phyloP scores from a whole-genome alignment of 1,140 invertebrate species.

The Drosophila repletoides region DNA sequence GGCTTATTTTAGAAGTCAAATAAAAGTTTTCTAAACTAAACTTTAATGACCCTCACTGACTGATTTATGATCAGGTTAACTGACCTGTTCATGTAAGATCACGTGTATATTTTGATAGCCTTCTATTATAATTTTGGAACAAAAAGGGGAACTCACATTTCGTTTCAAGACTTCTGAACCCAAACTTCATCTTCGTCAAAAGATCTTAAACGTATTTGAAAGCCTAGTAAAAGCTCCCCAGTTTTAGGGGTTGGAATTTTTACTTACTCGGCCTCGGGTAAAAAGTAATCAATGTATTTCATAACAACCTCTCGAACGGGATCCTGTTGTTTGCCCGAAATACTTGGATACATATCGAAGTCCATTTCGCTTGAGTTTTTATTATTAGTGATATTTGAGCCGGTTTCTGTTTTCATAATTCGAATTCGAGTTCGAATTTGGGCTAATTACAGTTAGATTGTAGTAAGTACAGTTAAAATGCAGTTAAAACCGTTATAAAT shows the following conservation, averaged over 20 bases:
- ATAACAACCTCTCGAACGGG: conserved; percentile 86
- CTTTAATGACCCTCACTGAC: too few relatives aligned
- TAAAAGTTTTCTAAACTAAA: too few relatives aligned
- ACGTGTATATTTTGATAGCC: not conserved
- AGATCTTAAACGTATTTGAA: too few relatives aligned
- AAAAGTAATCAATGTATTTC: conserved; percentile 87
- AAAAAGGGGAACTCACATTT: too few relatives aligned
- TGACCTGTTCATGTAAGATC: too few relatives aligned
- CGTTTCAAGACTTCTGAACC: too few relatives aligned
- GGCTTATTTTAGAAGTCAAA: too few relatives aligned
- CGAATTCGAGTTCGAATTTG: too few relatives aligned
- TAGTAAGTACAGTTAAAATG: conserved; percentile 15
- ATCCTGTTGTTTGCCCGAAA: conserved; percentile 86
- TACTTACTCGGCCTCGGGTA: conserved; percentile 87
- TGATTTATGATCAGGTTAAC: too few relatives aligned
- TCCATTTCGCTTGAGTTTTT: conserved; percentile 81
- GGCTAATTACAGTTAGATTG: conserved; percentile 15
- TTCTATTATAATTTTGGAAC: not conserved
- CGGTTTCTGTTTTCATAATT: conserved; percentile 76
- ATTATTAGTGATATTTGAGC: conserved; percentile 44
- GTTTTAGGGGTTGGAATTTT: too few relatives aligned
- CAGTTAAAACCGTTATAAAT: conserved; percentile 6
- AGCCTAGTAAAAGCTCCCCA: too few relatives aligned
- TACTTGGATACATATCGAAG: conserved; percentile 84
- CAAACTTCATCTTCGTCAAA: too few relatives aligned